phyloP scores from a whole-genome alignment of 2,113 vertebrate species.

The Macrotus californicus region DNA sequence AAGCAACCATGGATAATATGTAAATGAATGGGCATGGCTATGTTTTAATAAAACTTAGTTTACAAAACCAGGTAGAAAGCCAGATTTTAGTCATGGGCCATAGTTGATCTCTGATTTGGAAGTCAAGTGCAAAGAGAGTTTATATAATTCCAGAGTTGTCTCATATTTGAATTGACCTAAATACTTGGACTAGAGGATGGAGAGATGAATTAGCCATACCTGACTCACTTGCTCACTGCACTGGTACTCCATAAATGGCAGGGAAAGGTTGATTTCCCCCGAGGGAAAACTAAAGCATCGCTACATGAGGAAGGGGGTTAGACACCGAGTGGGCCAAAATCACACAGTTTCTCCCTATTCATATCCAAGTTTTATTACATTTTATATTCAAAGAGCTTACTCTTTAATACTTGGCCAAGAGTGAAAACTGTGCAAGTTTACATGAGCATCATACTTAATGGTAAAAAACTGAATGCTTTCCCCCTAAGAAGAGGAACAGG shows the following conservation, averaged over 20 bases:
- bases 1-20: not conserved
- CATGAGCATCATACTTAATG: not conserved
- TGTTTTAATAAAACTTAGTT: constrained; percentile 10
- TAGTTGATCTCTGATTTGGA: not conserved
- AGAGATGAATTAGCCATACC: not conserved
- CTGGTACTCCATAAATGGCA: not conserved
- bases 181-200: not conserved
- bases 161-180: not conserved
- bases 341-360: not conserved
- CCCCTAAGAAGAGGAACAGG: not conserved
- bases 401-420: not conserved
- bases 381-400: not conserved
- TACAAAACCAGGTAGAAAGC: not conserved
- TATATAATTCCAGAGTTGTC: not conserved
- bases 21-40: not conserved
- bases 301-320: not conserved
- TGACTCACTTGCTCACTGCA: not conserved
- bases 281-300: not conserved
- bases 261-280: not conserved
- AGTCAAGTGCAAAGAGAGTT: not conserved
- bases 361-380: not conserved
- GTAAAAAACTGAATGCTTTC: not conserved
- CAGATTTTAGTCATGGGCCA: not conserved
- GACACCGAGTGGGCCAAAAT: not conserved
- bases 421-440: not conserved